Conservation (phyloP, 2,888 invertebrate genomes). For the Scaeva pyrastri region DNA sequence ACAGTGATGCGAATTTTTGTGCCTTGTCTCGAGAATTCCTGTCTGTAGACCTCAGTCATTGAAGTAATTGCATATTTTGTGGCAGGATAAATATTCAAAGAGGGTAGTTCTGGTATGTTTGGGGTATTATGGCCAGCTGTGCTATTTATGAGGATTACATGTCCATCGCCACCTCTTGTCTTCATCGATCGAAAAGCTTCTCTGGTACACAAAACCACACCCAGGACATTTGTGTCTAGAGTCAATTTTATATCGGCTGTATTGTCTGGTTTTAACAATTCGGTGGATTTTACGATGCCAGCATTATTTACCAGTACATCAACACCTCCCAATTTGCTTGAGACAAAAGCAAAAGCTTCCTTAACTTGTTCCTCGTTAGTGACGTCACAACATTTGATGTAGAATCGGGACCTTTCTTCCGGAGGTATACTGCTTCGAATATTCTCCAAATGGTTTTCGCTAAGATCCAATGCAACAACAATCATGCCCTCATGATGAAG, state of each 20-base stretch:
- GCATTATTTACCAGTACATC: slow-evolving; percentile 86
- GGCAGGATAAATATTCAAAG: slow-evolving; percentile 80
- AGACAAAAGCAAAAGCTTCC: slow-evolving; percentile 84
- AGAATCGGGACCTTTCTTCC: slow-evolving; percentile 51
- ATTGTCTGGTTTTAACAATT: slow-evolving; percentile 55
- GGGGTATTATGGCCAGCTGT: slow-evolving; percentile 77
- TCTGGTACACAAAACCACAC: slow-evolving; percentile 82
- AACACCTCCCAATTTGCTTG: slow-evolving; percentile 84
- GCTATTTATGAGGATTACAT: slow-evolving; percentile 83
- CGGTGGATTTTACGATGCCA: slow-evolving; percentile 79
- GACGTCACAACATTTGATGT: slow-evolving; percentile 81
- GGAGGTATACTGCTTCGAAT: slow-evolving; percentile 45
- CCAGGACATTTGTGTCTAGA: slow-evolving; percentile 83
- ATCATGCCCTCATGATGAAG: slow-evolving; percentile 84
- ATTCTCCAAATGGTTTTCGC: slow-evolving; percentile 79
- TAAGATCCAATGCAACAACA: slow-evolving; percentile 85
- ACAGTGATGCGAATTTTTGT: slow-evolving; percentile 78
- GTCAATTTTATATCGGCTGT: slow-evolving; percentile 74
- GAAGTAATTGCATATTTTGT: slow-evolving; percentile 82
- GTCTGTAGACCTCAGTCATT: slow-evolving; percentile 81
- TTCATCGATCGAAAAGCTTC: slow-evolving; percentile 84
- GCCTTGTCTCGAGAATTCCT: slow-evolving; percentile 80
- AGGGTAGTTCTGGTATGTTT: slow-evolving; percentile 66
- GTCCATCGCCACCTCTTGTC: slow-evolving; percentile 81
- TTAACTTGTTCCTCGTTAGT: slow-evolving; percentile 84